phyloP scores from a whole-genome alignment of 1,140 invertebrate genomes.

The Conopomorpha cramerella region DNA sequence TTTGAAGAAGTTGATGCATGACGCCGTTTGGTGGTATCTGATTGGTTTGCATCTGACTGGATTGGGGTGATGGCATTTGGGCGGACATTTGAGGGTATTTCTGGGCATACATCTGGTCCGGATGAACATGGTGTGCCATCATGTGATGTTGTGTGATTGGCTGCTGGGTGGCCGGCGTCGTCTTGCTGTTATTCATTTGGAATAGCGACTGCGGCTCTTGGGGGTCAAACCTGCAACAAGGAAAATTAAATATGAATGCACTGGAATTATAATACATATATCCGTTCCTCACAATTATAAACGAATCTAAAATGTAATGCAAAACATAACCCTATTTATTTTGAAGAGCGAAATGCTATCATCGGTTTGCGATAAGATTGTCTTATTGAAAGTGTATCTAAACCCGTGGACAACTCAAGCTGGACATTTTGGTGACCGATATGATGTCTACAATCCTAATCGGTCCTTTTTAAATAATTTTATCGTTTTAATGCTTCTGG shows the following conservation, averaged over 20 bases:
- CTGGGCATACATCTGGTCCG: conserved; percentile 45
- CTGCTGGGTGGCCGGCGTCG: conserved; percentile 54
- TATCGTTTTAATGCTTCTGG: too few species aligned
- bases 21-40: conserved; percentile 56
- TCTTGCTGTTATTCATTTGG: conserved; percentile 73
- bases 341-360: too few species aligned
- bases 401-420: too few species aligned
- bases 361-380: too few species aligned
- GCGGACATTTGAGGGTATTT: conserved; percentile 36
- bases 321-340: too few species aligned
- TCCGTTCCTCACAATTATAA: too few species aligned
- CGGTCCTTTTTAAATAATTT: too few species aligned
- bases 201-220: conserved; percentile 64
- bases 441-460: too few species aligned
- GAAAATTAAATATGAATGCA: conserved; percentile 7
- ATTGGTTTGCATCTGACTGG: conserved; percentile 59
- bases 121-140: conserved; percentile 52
- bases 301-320: too few species aligned
- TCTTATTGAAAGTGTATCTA: too few species aligned
- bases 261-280: too few species aligned
- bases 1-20: conserved; percentile 48
- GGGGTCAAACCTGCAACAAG: conserved; percentile 70
- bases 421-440: too few species aligned
- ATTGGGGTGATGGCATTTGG: conserved; percentile 50
- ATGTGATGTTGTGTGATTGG: conserved; percentile 52